Conservation (phyloP, 2,113 vertebrate genomes). For the Ariopsis seemanni region DNA sequence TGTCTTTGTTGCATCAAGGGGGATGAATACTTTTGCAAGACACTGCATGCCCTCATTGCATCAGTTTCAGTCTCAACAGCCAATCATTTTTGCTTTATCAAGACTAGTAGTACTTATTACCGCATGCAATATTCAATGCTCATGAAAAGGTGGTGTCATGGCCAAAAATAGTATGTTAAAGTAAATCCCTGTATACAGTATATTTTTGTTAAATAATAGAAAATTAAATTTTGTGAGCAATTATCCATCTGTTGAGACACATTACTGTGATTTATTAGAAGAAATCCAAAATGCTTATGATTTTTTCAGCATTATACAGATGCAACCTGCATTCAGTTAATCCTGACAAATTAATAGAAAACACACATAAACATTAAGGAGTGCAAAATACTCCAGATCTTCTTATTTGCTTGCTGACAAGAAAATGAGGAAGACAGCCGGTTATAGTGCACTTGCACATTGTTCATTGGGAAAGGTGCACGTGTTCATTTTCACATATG, state of each 20-base stretch:
- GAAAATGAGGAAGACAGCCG: not conserved
- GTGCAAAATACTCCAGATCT: not conserved
- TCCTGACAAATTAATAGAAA: not conserved
- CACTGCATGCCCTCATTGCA: not conserved
- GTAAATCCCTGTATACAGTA: not conserved
- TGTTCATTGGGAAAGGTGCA: not conserved
- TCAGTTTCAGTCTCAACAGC: not conserved
- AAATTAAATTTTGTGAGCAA: not conserved
- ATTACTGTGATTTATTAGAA: conserved; percentile 25
- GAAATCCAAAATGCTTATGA: not conserved
- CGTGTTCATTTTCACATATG: not conserved
- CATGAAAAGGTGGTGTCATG: not conserved
- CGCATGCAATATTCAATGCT: not conserved
- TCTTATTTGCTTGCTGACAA: conserved; percentile 1
- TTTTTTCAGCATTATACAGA: conserved; percentile 22
- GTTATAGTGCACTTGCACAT: not conserved
- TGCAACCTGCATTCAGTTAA: not conserved
- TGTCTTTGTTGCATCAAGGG: too few relatives aligned
- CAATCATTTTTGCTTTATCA: not conserved
- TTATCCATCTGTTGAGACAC: not conserved
- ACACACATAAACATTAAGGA: not conserved
- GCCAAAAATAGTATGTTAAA: not conserved
- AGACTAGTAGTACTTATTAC: not conserved
- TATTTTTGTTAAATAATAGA: conserved; percentile 7
- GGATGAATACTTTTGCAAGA: not conserved